Conservation (phyloP, 2,888 invertebrate species). For the Ichneumoninae sp. region DNA sequence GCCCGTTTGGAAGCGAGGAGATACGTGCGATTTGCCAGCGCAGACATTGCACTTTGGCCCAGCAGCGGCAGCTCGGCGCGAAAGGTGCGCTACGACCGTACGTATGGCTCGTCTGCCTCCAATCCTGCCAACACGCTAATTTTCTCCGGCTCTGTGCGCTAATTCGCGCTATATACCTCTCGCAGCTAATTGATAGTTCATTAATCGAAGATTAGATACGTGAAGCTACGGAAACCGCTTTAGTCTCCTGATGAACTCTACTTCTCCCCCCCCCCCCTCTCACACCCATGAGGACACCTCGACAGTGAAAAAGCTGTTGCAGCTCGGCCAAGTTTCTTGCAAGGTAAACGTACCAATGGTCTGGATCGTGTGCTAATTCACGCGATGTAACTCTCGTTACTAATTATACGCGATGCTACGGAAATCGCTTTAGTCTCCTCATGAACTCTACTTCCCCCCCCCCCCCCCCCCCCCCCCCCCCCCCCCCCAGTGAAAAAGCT, state of each 20-base stretch:
- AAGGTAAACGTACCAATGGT: no score
- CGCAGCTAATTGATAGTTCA: slow-evolving; percentile 49
- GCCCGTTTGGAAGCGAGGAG: slow-evolving; percentile 38
- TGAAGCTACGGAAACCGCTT: slow-evolving; percentile 26
- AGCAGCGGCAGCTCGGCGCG: slow-evolving; percentile 25
- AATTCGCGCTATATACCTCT: slow-evolving; percentile 34
- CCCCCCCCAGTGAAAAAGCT: background rate
- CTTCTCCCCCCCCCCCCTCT: no score
- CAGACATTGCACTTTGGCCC: slow-evolving; percentile 59
- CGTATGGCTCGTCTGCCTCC: background rate
- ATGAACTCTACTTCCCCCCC: background rate
- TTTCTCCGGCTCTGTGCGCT: slow-evolving; percentile 38
- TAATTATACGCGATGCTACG: slow-evolving; percentile 42
- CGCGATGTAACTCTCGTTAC: slow-evolving; percentile 1
- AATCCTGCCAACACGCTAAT: slow-evolving; percentile 40
- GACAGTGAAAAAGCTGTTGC: background rate
- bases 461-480: no score
- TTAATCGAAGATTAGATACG: slow-evolving; percentile 50
- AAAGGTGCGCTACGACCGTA: slow-evolving; percentile 16
- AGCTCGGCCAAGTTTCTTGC: no score
- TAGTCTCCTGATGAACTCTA: background rate
- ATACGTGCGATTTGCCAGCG: slow-evolving; percentile 46
- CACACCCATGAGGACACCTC: background rate
- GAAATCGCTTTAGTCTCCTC: slow-evolving; percentile 24
- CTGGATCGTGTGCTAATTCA: slow-evolving; percentile 35